These are phyloP conservation scores for Arbacia lixula DNA, from an alignment of 53 echinoderm and acorn worm species.

Conservation along the genomic window DNA sequence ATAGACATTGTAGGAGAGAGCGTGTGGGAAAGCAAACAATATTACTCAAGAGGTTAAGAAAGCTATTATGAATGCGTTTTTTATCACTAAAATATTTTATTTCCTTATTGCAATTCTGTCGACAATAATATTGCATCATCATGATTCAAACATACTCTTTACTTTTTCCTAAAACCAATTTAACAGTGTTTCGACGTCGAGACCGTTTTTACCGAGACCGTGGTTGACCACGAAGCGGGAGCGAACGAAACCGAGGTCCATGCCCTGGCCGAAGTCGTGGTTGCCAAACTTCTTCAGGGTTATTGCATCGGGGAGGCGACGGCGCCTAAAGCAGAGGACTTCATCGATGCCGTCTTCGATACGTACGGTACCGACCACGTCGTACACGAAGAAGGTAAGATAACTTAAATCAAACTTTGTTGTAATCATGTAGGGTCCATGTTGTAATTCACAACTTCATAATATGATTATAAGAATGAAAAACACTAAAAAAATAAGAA, in stretches of 20 bases:
- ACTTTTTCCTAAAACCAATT: not conserved
- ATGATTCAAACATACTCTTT: too few relatives aligned
- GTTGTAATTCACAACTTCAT: too few relatives aligned
- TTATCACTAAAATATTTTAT: too few relatives aligned
- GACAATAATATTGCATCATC: too few relatives aligned
- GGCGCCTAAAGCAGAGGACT: slow-evolving; percentile 58
- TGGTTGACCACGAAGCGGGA: slow-evolving; percentile 65
- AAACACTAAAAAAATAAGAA: too few relatives aligned
- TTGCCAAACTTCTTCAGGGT: slow-evolving; percentile 72
- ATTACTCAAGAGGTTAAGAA: too few relatives aligned
- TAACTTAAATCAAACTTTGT: not conserved
- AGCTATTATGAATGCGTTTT: too few relatives aligned
- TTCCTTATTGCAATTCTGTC: too few relatives aligned
- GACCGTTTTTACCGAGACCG: slow-evolving; percentile 64
- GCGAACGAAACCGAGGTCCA: slow-evolving; percentile 64
- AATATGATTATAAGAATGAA: too few relatives aligned
- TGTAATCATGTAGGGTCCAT: too few relatives aligned
- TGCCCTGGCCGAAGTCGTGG: slow-evolving; percentile 48
- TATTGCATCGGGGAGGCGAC: slow-evolving; percentile 84
- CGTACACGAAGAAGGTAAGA: slow-evolving; percentile 72
- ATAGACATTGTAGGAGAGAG: too few relatives aligned
- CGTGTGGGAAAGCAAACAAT: too few relatives aligned
- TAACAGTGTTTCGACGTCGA: slow-evolving; percentile 77
- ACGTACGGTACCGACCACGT: slow-evolving; percentile 46
- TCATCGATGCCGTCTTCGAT: slow-evolving; percentile 72